Base-by-base conservation (phyloP, 2,113 vertebrate genomes). In the Platichthys flesus region DNA sequence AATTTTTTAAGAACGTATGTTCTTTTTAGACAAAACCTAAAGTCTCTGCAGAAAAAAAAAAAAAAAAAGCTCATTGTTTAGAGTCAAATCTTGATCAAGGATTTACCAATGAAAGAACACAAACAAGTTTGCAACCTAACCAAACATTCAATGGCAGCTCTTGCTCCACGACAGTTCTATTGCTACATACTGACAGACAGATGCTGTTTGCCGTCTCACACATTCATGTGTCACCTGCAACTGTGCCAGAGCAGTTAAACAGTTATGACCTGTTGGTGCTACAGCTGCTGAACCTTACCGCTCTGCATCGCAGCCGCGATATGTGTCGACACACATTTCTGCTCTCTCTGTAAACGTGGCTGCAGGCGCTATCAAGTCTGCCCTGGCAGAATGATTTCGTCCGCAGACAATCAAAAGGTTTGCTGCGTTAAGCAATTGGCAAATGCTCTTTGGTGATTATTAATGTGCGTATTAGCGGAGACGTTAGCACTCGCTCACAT, bases 381-480 rank as follows among this genome's bases (percentile, higher is more conserved):
- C 35, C 35, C 42, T 58, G 60, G 31, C 37, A 51, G 24, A 65
- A 74, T 77, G 62, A 79, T 81, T 26, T 65, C 71, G 78, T 84
- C 56, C 42, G 54, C 69, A 74, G 71, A 82, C 73, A 82, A 84
- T 62, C 31, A 64, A 80, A 76, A 64, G 9, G 61, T 51, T 68
- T 49, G 74, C n/a, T 70, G 84, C 78, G 76, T 80, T 77, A 74
- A 74, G 56, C 70, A 72, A 66, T 74, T 84, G 70, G 61, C 82
- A 82, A 82, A 78, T 66, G 64, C 47, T 7, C 35, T 74, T 74
- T 40, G 37, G 26, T 57, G 51, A 79, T 77, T 82, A 65, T 51
- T 67, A 83, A 81, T 74, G 74, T 57, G 69, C 59, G 56, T 67
- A 78, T 63, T 74, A 83, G 79, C 61, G 82, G 63, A 85, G 79